phyloP scores from a whole-genome alignment of 1,140 invertebrate species.

The Hylyphantes graminicola region DNA sequence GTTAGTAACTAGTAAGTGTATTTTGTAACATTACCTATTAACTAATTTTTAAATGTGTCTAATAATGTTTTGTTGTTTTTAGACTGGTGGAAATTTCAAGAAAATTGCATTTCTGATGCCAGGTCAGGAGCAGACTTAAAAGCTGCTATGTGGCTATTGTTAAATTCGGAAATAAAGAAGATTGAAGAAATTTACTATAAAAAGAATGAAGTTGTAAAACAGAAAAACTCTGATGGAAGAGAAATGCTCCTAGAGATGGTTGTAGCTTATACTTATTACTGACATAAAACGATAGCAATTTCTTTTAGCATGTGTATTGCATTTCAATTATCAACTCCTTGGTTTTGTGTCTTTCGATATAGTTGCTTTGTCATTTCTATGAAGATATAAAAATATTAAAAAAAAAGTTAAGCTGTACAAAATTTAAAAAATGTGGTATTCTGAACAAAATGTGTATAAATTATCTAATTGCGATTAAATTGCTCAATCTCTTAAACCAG shows the following conservation, averaged over 20 bases:
- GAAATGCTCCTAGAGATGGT: slow-evolving; percentile 22
- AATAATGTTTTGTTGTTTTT: background rate
- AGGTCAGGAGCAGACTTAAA: slow-evolving; percentile 22
- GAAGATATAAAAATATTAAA: too few relatives aligned
- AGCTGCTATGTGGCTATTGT: slow-evolving; percentile 36
- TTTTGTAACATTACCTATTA: too few relatives aligned
- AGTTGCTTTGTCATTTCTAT: too few relatives aligned
- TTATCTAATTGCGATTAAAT: too few relatives aligned
- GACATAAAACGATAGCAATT: background rate
- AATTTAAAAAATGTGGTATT: too few relatives aligned
- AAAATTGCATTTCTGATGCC: slow-evolving; percentile 13
- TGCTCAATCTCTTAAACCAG: too few relatives aligned
- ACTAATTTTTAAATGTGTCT: background rate
- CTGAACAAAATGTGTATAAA: too few relatives aligned
- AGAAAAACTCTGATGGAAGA: slow-evolving; percentile 7
- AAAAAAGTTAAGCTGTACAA: too few relatives aligned
- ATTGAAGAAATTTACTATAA: slow-evolving; percentile 39
- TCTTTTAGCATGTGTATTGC: background rate
- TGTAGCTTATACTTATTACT: background rate
- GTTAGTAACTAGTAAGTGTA: too few relatives aligned
- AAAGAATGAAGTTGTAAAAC: background rate
- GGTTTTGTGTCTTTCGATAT: background rate
- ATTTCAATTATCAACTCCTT: background rate
- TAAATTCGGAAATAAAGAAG: slow-evolving; percentile 27
- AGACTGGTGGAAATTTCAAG: slow-evolving; percentile 43